Percentiles rank a stretch among this genome's conserved stretches.
These are phyloP conservation scores for Cololabis saira DNA, from an alignment of 2,113 vertebrate species.

Conservation along the genomic window DNA sequence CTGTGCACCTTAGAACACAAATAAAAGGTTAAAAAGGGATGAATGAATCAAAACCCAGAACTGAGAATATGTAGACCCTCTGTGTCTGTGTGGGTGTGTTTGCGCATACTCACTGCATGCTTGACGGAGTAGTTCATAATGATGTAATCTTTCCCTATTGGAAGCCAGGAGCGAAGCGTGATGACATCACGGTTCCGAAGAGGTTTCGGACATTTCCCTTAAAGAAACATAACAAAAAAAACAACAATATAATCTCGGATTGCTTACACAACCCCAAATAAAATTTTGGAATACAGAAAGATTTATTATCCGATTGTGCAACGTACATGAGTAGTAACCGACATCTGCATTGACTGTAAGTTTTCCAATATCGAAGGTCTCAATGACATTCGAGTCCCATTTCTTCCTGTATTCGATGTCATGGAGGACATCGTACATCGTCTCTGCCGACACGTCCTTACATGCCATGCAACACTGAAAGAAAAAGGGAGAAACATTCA, in stretches of 20 bases:
- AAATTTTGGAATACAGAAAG: neutral
- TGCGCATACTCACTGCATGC: slow-evolving; percentile 84
- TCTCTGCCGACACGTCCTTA: slow-evolving; percentile 87
- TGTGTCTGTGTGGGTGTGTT: slow-evolving; percentile 7
- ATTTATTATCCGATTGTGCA: neutral
- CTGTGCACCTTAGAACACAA: neutral
- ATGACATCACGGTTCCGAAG: slow-evolving; percentile 94
- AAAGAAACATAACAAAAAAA: slow-evolving; percentile 1
- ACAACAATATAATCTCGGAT: neutral
- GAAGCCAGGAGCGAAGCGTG: slow-evolving; percentile 95
- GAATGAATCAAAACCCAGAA: neutral
- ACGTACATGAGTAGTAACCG: slow-evolving; percentile 93
- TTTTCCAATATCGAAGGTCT: slow-evolving; percentile 96
- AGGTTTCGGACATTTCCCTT: slow-evolving; percentile 95
- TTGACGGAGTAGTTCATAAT: slow-evolving; percentile 99
- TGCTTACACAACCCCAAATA: neutral
- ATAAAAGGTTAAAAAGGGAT: slow-evolving; percentile 3
- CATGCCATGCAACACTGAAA: slow-evolving; percentile 92
- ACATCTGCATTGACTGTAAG: slow-evolving; percentile 94
- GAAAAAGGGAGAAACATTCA: neutral
- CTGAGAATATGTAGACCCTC: neutral
- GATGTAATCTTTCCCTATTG: slow-evolving; percentile 93
- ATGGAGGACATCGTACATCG: slow-evolving; percentile 94
- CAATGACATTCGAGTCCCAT: slow-evolving; percentile 95
- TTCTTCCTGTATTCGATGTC: slow-evolving; percentile 93